Base-by-base conservation (phyloP, 1,140 invertebrate species). In the Radopholus similis region DNA sequence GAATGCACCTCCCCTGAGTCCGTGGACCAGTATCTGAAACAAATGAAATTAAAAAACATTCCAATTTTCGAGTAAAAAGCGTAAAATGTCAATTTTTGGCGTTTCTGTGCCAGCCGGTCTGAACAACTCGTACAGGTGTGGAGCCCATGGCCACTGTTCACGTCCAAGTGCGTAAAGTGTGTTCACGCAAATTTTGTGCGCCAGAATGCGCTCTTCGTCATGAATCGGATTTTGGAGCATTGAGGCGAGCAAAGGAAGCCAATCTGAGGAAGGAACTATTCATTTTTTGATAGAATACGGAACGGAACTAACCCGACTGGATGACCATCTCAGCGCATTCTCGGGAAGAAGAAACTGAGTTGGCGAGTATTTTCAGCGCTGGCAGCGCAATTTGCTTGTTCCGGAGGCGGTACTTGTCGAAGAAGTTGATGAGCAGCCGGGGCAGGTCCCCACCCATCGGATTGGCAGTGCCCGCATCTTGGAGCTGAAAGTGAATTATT, bases 151-250 rank as follows among this genome's bases (percentile, higher is more conserved):
- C 37, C 77, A 71, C n/a, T 23, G 26, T n/a, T 53, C 47, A n/a
- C 18, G 66, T 11, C 35, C 66, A 42, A 73, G 40, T 4, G 44
- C 44, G 42, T 73, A 73, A n/a, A 77, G 54, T 8, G 54, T 37
- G 40, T 73, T 73, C 26, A 55, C 49, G 9, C 35, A 30, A 53
- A 73, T 66, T 51, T 77, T 76, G 42, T 77, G 74, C 6, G 72
- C 73, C 18, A 74, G 18, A 34, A 73, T 34, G 13, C 34, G 23
- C 59, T 78, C 75, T 40, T 77, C 72, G 40, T 77, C 38, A 35
- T 71, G 47, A 2, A 68, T 30, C 3, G 69, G 69, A 21, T 73
- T 15, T 40, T 18, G 42, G n/a, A 71, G 37, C 28, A 71, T 62
- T n/a, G 35, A 18, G 15, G 68, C 38, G 11, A 70, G 67, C 2